These are phyloP conservation scores for Choreutis nemorana DNA, from an alignment of 2,888 invertebrate species.

Conservation along the genomic window DNA sequence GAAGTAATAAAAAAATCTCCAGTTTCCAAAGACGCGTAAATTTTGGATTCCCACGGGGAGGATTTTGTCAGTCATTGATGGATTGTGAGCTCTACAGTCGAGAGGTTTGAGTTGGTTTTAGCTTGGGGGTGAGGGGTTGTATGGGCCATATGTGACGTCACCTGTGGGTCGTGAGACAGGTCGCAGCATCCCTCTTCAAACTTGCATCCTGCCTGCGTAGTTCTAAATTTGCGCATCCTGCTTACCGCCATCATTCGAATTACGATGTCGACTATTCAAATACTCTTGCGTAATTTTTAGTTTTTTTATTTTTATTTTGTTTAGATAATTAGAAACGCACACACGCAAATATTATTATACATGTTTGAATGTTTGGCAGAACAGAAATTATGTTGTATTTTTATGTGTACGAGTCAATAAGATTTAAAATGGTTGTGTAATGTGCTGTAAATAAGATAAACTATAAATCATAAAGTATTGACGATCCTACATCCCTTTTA, in stretches of 20 bases:
- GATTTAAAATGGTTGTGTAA: no score
- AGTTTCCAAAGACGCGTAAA: constrained; percentile 51
- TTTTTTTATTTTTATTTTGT: no score
- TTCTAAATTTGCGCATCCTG: constrained; percentile 46
- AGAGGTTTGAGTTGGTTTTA: constrained; percentile 14
- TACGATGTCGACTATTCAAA: no score
- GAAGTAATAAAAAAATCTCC: constrained; percentile 18
- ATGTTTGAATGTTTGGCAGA: no score
- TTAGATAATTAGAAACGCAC: no score
- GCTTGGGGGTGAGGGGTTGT: constrained; percentile 7
- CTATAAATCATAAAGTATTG: no score
- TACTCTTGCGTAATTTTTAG: no score
- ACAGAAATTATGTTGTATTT: no score
- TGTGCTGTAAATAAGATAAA: no score
- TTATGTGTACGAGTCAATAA: no score
- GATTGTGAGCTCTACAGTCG: neutral
- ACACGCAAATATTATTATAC: no score
- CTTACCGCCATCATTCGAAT: constrained; percentile 18
- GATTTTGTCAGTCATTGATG: constrained; percentile 6
- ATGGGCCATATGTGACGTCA: constrained; percentile 33
- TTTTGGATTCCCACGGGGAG: constrained; percentile 47
- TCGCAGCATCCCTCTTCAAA: constrained; percentile 55
- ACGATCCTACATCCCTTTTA: no score
- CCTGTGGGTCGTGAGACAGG: constrained; percentile 60
- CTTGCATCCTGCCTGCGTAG: constrained; percentile 39